Evolutionary conservation across 37 sponge, comb jelly and placozoan species (phyloP).

Genomic region (Theonella swinhoei): DNA sequence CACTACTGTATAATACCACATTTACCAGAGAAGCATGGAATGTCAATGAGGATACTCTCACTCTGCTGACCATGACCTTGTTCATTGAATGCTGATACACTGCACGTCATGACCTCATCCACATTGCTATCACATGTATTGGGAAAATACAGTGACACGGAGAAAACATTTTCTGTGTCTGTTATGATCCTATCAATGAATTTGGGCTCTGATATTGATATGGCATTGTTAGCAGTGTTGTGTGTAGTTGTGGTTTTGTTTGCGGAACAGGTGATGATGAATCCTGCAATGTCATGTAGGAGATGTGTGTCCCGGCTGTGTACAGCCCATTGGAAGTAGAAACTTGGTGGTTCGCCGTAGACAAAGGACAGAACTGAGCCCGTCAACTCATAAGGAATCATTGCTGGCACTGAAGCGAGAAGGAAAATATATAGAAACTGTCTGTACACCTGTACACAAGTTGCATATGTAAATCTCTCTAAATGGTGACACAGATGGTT

Average conservation of each 20-base stretch:
- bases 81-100: conserved; percentile 36
- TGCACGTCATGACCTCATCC: neutral
- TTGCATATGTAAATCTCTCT: too few species aligned
- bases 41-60: neutral
- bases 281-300: conserved; percentile 7
- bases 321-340: conserved; percentile 3
- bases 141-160: neutral
- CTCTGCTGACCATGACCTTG: conserved; percentile 30
- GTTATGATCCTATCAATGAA: neutral
- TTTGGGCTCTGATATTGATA: neutral
- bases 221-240: neutral
- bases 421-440: neutral
- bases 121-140: neutral
- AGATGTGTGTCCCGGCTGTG: neutral
- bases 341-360: neutral
- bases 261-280: conserved; percentile 17
- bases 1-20: too few species aligned
- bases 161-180: conserved; percentile 4
- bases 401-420: conserved; percentile 1
- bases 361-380: neutral
- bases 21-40: neutral
- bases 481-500: too few species aligned
- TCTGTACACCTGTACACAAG: too few species aligned
- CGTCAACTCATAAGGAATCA: neutral
- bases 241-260: neutral